Percentiles rank a stretch among this genome's conserved stretches.
Conservation (phyloP, 2,888 invertebrate species). For the Cylloceria caligata region DNA sequence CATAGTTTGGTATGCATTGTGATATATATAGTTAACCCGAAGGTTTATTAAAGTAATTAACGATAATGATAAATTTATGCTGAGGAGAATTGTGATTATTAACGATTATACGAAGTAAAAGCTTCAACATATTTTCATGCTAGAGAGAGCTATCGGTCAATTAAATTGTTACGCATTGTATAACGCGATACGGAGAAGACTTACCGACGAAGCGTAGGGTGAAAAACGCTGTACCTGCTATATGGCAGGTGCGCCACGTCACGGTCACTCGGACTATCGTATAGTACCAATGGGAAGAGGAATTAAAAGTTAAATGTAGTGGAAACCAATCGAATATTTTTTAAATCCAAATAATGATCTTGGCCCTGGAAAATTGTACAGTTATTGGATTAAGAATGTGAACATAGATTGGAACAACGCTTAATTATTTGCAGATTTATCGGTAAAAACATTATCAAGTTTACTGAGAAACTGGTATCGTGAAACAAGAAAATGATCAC, state of each 20-base stretch:
- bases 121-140: constrained; percentile 46
- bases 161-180: constrained; percentile 63
- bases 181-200: constrained; percentile 34
- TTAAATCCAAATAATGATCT: constrained; percentile 3
- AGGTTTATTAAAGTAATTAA: neutral
- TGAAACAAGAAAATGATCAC: neutral
- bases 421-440: constrained; percentile 8
- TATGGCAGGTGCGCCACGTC: constrained; percentile 62
- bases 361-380: neutral
- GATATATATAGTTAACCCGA: neutral
- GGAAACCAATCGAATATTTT: constrained; percentile 14
- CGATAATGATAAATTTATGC: neutral
- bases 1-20: no score
- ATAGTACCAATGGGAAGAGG: constrained; percentile 7
- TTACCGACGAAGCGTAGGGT: constrained; percentile 50
- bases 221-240: constrained; percentile 64
- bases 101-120: constrained; percentile 34
- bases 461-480: neutral
- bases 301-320: constrained; percentile 43
- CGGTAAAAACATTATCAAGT: constrained; percentile 6
- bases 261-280: constrained; percentile 54
- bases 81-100: neutral
- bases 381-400: neutral
- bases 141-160: constrained; percentile 48
- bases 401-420: neutral